phyloP scores from a whole-genome alignment of 2,113 vertebrate genomes.

The Etheostoma cragini region DNA sequence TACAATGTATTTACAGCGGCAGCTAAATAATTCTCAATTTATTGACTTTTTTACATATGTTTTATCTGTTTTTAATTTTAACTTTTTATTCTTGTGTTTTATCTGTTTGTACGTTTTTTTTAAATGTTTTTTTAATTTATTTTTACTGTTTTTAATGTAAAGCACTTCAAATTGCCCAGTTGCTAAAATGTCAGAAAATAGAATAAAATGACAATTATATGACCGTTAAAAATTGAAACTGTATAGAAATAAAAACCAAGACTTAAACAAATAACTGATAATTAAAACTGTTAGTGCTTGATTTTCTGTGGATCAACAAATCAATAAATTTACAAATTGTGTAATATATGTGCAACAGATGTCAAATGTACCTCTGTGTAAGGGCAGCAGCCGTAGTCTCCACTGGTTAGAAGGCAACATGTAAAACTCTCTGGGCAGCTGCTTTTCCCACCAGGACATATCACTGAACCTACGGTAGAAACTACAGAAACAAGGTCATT shows the following conservation, averaged over 20 bases:
- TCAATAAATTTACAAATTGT: neutral
- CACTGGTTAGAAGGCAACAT: constrained; percentile 68
- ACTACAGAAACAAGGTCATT: constrained; percentile 1
- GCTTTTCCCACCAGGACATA: constrained; percentile 62
- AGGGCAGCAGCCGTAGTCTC: constrained; percentile 81
- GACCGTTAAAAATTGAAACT: too few relatives aligned
- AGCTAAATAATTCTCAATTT: neutral
- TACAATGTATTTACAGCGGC: neutral
- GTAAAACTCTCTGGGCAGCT: constrained; percentile 67
- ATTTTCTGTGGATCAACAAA: neutral
- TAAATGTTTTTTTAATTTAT: too few relatives aligned
- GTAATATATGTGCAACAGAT: neutral
- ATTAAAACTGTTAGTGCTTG: too few relatives aligned
- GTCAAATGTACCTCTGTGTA: constrained; percentile 61
- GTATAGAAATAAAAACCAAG: too few relatives aligned
- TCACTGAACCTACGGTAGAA: neutral
- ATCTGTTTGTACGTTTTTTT: too few relatives aligned
- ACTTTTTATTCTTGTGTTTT: too few relatives aligned
- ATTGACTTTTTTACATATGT: too few relatives aligned
- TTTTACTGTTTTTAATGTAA: too few relatives aligned
- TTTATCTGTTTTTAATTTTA: too few relatives aligned
- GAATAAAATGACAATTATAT: neutral
- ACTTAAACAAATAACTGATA: too few relatives aligned
- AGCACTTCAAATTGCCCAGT: too few relatives aligned
- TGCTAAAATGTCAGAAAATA: neutral